These are phyloP conservation scores for Chionoecetes opilio DNA, from an alignment of 1,140 invertebrate species.

Conservation along the genomic window DNA sequence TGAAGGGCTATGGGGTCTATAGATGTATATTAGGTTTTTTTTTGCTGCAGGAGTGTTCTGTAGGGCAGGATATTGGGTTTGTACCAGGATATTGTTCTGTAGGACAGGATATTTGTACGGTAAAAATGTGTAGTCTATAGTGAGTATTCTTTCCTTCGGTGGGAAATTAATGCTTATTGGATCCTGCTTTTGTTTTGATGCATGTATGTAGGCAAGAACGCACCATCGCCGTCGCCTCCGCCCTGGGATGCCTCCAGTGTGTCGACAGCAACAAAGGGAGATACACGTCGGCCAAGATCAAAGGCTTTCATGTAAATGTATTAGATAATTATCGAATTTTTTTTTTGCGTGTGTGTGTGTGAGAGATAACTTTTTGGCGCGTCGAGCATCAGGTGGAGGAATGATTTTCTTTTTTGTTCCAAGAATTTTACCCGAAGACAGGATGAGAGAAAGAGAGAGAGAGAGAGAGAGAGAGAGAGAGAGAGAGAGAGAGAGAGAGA, in stretches of 20 bases:
- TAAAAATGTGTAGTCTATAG: too few relatives aligned
- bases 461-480: background rate
- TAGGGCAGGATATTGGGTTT: background rate
- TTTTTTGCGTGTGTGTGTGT: background rate
- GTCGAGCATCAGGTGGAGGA: background rate
- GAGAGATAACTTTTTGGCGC: background rate
- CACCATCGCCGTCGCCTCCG: background rate
- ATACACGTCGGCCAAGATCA: background rate
- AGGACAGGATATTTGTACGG: too few relatives aligned
- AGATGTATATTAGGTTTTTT: background rate
- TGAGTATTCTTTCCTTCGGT: too few relatives aligned
- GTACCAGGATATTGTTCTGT: too few relatives aligned
- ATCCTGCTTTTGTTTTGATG: background rate
- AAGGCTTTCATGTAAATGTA: background rate
- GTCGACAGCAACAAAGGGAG: background rate
- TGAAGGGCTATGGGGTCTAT: constrained; percentile 32
- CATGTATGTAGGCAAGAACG: too few relatives aligned
- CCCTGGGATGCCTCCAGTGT: too few relatives aligned
- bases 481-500: background rate
- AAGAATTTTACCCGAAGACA: background rate
- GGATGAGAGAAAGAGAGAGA: background rate
- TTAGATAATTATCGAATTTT: background rate
- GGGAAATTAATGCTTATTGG: background rate
- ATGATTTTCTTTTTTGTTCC: too few relatives aligned
- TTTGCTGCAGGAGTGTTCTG: background rate